These are phyloP conservation scores for Argynnis bischoffii DNA, from an alignment of 2,888 invertebrate species.

Conservation along the genomic window DNA sequence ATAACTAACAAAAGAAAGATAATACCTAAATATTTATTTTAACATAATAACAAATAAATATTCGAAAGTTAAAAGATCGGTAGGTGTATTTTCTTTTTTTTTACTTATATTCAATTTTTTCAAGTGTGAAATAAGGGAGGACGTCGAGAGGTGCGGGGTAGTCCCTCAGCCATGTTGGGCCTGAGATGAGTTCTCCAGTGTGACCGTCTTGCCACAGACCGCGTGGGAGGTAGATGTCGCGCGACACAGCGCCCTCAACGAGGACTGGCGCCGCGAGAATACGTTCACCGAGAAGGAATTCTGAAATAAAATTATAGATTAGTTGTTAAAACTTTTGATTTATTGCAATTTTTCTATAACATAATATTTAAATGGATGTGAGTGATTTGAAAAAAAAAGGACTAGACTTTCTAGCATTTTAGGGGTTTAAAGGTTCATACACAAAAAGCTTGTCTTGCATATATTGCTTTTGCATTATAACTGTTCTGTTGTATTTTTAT, in stretches of 20 bases:
- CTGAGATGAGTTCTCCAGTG: conserved; percentile 61
- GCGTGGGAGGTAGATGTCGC: conserved; percentile 87
- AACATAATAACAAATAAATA: too few species aligned
- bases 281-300: conserved; percentile 87
- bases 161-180: conserved; percentile 80
- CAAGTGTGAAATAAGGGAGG: conserved; percentile 83
- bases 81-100: background rate
- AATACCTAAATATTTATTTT: too few species aligned
- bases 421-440: too few species aligned
- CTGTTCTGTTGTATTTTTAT: too few species aligned
- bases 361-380: background rate
- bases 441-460: too few species aligned
- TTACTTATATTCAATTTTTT: conserved; percentile 44
- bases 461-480: too few species aligned
- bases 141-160: conserved; percentile 84
- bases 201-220: conserved; percentile 86
- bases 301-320: conserved; percentile 65
- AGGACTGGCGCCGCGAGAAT: conserved; percentile 88
- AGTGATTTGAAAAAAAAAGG: too few species aligned
- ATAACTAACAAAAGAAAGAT: too few species aligned
- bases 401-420: too few species aligned
- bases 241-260: conserved; percentile 77
- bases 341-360: background rate
- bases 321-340: background rate
- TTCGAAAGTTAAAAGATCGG: too few species aligned